Conservation (phyloP, 1,140 invertebrate genomes). For the Penaeus chinensis region DNA sequence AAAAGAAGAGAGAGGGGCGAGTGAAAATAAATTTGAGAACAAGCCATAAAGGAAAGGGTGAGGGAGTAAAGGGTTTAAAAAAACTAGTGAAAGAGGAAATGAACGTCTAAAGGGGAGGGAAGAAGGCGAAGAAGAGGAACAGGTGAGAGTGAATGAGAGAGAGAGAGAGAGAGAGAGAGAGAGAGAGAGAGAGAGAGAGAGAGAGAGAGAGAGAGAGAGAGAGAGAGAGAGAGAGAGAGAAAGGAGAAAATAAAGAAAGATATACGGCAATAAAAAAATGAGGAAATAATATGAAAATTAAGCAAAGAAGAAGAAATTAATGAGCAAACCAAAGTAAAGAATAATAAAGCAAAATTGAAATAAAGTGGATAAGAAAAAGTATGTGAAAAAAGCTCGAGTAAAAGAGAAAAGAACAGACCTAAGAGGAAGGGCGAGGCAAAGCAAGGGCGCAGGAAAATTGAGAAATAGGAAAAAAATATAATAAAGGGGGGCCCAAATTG, state of each 20-base stretch:
- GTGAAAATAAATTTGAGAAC: not conserved
- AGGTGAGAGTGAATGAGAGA: slow-evolving; percentile 22
- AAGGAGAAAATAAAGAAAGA: not conserved
- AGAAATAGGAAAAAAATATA: too few species aligned
- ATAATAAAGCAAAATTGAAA: too few species aligned
- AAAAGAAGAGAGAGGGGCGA: slow-evolving; percentile 1
- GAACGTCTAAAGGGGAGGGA: not conserved
- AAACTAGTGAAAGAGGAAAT: not conserved
- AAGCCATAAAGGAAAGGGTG: not conserved
- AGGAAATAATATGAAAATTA: not conserved
- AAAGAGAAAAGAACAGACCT: too few species aligned
- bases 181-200: not conserved
- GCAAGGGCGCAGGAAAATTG: too few species aligned
- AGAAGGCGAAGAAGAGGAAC: slow-evolving; percentile 4
- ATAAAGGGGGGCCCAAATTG: too few species aligned
- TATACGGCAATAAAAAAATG: not conserved
- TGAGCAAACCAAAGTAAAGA: not conserved
- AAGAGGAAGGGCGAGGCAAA: too few species aligned
- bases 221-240: not conserved
- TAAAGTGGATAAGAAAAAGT: too few species aligned
- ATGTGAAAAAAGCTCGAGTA: too few species aligned
- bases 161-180: not conserved
- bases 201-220: not conserved
- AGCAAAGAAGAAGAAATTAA: slow-evolving; percentile 6
- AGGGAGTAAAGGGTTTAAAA: not conserved